These are phyloP conservation scores for Trypoxylon attenuatum DNA, from an alignment of 2,888 invertebrate genomes.

Conservation along the genomic window DNA sequence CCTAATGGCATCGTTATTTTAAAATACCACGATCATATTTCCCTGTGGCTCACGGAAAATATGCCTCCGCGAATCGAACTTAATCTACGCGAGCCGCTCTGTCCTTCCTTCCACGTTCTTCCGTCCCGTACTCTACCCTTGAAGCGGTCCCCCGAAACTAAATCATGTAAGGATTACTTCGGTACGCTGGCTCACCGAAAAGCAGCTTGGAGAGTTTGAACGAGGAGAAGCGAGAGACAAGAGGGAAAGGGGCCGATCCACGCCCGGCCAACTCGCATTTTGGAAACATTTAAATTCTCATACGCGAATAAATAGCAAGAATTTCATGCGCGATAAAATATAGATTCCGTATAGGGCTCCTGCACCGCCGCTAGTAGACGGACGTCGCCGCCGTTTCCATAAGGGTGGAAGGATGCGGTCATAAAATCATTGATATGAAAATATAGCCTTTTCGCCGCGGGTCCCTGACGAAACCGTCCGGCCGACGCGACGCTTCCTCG, in stretches of 20 bases:
- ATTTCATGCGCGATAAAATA: constrained; percentile 75
- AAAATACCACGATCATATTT: constrained; percentile 72
- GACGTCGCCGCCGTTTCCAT: constrained; percentile 40
- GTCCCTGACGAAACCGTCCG: constrained; percentile 57
- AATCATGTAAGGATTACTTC: constrained; percentile 71
- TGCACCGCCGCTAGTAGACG: constrained; percentile 42
- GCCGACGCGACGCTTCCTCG: no score
- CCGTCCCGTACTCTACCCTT: constrained; percentile 23
- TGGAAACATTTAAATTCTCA: constrained; percentile 75
- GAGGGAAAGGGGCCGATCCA: constrained; percentile 21
- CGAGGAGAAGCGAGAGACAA: constrained; percentile 1
- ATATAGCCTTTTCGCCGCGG: constrained; percentile 63
- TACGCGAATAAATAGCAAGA: constrained; percentile 75
- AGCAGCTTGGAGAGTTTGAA: no score
- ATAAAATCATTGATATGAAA: constrained; percentile 75
- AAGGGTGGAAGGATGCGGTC: constrained; percentile 68
- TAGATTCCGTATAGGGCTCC: constrained; percentile 70
- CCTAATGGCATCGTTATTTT: constrained; percentile 73
- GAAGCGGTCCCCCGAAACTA: constrained; percentile 64
- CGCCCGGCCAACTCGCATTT: constrained; percentile 64
- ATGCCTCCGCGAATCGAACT: constrained; percentile 68
- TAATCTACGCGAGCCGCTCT: constrained; percentile 62
- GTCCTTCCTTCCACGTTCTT: constrained; percentile 41
- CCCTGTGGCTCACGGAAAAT: constrained; percentile 59
- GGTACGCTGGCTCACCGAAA: no score